Evolutionary conservation across 1,140 invertebrate genomes (phyloP).

Genomic region (Plodia interpunctella): DNA sequence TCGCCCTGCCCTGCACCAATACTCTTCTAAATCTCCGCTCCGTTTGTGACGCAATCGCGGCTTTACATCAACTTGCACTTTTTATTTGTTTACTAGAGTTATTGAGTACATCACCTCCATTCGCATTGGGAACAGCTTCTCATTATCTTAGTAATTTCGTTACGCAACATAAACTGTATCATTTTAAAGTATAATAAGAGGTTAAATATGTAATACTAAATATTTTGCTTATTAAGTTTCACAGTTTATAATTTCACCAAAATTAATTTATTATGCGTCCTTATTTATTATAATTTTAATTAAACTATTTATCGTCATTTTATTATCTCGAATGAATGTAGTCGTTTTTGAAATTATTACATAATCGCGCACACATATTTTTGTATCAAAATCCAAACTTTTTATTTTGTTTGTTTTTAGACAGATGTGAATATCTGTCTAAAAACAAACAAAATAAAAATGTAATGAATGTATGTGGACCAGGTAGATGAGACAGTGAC

Average conservation of each 20-base stretch:
- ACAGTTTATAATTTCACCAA: neutral
- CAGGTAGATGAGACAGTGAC: conserved; percentile 39
- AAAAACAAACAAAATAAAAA: neutral
- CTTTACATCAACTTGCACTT: conserved; percentile 36
- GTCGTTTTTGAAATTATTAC: no score
- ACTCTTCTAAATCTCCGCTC: conserved; percentile 38
- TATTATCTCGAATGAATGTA: no score
- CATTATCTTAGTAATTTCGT: conserved; percentile 7
- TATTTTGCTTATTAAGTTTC: neutral
- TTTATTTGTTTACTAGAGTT: conserved; percentile 29
- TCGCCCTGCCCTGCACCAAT: conserved; percentile 30
- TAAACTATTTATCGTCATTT: no score
- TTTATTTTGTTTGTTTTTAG: no score
- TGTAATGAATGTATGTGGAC: conserved; percentile 19
- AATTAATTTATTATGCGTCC: no score
- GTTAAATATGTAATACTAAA: neutral
- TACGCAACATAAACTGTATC: conserved; percentile 2
- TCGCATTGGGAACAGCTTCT: conserved; percentile 23
- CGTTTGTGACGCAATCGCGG: conserved; percentile 38
- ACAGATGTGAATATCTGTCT: no score
- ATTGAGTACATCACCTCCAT: conserved; percentile 28
- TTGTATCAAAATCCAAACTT: neutral
- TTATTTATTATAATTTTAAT: no score
- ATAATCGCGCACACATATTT: neutral
- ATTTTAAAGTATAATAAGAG: neutral